Percentiles rank a stretch among this genome's conserved stretches.
Conservation (phyloP, 2,797 vertebrate species). For the Nannoperca australis region DNA sequence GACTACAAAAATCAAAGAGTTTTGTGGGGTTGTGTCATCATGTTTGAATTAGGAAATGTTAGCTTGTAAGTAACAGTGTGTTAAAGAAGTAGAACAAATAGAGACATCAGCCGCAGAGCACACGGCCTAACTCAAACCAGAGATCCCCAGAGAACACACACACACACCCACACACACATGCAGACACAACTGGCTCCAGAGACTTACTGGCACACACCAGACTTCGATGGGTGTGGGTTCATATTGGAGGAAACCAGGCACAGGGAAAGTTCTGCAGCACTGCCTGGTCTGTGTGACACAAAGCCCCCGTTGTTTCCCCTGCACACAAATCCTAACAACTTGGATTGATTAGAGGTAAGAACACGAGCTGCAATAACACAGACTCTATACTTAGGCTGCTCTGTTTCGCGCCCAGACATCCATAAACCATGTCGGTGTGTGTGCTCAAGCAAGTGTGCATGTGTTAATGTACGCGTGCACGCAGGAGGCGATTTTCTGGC, state of each 20-base stretch:
- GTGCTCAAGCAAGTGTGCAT: not conserved
- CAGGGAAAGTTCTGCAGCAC: constrained; percentile 33
- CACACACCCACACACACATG: constrained; percentile 18
- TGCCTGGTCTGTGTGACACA: constrained; percentile 67
- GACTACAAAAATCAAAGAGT: constrained; percentile 32
- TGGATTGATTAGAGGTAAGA: constrained; percentile 75
- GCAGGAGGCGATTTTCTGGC: constrained; percentile 45
- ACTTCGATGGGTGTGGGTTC: constrained; percentile 64
- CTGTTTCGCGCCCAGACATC: constrained; percentile 70
- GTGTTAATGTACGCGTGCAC: constrained; percentile 13
- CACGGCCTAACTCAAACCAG: constrained; percentile 59
- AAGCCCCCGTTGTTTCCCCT: constrained; percentile 71
- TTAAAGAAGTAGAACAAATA: constrained; percentile 64
- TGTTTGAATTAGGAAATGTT: constrained; percentile 65
- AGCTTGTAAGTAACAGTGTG: constrained; percentile 45
- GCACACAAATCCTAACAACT: constrained; percentile 64
- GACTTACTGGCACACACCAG: constrained; percentile 62
- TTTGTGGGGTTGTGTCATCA: constrained; percentile 33
- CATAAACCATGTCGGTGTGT: constrained; percentile 54
- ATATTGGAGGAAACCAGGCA: constrained; percentile 50
- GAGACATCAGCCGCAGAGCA: constrained; percentile 37
- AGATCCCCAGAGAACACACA: constrained; percentile 38
- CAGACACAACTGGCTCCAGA: constrained; percentile 63
- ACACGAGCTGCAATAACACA: constrained; percentile 73
- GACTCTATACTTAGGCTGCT: constrained; percentile 57